Base-by-base conservation (phyloP, 2,113 vertebrate genomes). In the Ailuropoda melanoleuca region DNA sequence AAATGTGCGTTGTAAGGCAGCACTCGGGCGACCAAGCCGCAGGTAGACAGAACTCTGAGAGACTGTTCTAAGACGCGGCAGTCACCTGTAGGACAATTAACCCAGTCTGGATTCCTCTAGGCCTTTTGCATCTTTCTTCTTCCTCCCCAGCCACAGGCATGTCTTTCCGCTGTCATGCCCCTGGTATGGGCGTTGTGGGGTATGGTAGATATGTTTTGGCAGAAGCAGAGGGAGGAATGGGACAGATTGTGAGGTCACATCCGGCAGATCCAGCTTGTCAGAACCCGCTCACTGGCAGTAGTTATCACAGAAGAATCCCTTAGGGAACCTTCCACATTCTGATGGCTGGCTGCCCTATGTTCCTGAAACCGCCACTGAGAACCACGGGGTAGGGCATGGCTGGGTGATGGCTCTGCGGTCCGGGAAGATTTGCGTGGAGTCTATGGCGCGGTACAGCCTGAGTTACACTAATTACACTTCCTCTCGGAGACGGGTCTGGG, bases 1-100 rank as follows among this genome's bases (percentile, higher is more conserved):
- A 31, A 68, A 86, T 74, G 34, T 88, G 43, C 85, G 66, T 75
- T 93, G 96, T 55, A 80, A 91, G 86, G 21, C 83, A 87, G 80
- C 37, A 56, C 48, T 93, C 24, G 50, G 43, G 68, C 68, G 46
- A 91, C 37, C 5, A 8, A 50, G 43, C 53, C 60, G 4, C 26
- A 80, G 50, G 48, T 60, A 58, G 46, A 37, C 9, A 21, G 86
- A 95, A 89, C 21, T 80, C 39, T n/a, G n/a, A 72, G 64, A 77
- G 18, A 19, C 34, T 58, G 1, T 88, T 90, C 48, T 72, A 29
- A 70, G 62, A 82, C 46, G 55, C 29, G 39, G 17, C 24, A 56
- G 72, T 75, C 74, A 56, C 37, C 86, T 82, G 29, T 64, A 84
- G 92, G 72, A 21, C 14, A 58, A 55, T 88, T 55, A 12, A 46